Percentiles rank a stretch among this genome's conserved stretches.
phyloP scores from a whole-genome alignment of 2,113 vertebrate genomes.

The Tenrec ecaudatus region DNA sequence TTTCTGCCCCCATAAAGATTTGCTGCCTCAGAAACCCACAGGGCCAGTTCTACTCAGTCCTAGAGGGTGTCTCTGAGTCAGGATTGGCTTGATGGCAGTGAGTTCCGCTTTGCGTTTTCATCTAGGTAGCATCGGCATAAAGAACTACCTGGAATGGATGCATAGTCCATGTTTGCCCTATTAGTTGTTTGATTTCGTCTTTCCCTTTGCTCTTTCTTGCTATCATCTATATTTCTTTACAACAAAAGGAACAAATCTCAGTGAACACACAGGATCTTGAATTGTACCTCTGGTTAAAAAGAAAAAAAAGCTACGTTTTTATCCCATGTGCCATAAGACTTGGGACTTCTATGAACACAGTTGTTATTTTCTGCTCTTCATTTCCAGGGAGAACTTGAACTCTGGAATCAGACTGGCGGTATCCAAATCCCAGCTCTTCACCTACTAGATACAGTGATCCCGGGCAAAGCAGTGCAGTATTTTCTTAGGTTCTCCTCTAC shows the following conservation, averaged over 20 bases:
- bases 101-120: neutral
- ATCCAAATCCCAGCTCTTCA: neutral
- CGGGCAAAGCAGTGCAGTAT: neutral
- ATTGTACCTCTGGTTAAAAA: neutral
- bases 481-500: neutral
- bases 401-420: neutral
- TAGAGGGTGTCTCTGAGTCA: too few species aligned
- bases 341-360: neutral
- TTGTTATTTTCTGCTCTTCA: neutral
- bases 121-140: neutral
- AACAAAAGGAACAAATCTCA: neutral
- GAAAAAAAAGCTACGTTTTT: neutral
- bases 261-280: neutral
- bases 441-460: neutral
- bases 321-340: neutral
- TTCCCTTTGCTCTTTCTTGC: constrained; percentile 17
- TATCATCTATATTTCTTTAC: neutral
- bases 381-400: neutral
- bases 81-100: too few species aligned
- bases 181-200: neutral
- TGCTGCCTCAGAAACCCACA: too few species aligned
- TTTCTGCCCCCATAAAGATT: too few species aligned
- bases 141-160: neutral
- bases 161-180: neutral
- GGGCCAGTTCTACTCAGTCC: too few species aligned